These are phyloP conservation scores for Rousettus madagascariensis DNA, from an alignment of 2,797 vertebrate species.

Conservation along the genomic window DNA sequence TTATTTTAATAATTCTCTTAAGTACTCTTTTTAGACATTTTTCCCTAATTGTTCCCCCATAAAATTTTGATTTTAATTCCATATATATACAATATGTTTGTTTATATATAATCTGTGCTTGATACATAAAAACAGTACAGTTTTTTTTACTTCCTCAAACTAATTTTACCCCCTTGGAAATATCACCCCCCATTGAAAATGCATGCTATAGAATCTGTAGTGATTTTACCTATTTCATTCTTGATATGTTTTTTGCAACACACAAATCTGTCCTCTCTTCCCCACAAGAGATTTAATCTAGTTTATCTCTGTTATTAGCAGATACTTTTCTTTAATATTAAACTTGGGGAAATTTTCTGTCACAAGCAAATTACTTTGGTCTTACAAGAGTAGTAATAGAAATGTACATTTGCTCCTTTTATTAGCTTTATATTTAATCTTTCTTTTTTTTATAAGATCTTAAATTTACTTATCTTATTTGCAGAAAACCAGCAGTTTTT, in stretches of 20 bases:
- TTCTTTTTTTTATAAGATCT: background rate
- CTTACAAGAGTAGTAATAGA: background rate
- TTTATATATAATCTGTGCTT: background rate
- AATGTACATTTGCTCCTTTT: background rate
- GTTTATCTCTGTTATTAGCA: background rate
- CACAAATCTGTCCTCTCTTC: background rate
- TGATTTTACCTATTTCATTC: background rate
- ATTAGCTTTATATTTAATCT: background rate
- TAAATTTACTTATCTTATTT: background rate
- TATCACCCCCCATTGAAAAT: background rate
- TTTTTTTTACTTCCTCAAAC: background rate
- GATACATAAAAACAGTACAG: background rate
- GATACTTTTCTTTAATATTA: background rate
- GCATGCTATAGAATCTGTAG: background rate
- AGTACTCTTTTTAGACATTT: background rate
- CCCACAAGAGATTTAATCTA: background rate
- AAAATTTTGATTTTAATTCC: slow-evolving; percentile 5
- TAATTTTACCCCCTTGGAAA: background rate
- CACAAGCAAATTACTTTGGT: background rate
- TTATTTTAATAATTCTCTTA: background rate
- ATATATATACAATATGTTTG: background rate
- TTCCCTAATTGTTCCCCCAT: background rate
- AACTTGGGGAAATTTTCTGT: background rate
- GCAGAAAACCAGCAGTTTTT: background rate
- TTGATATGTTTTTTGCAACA: background rate